Conservation (phyloP, 2,113 vertebrate genomes). For the Mobula birostris region DNA sequence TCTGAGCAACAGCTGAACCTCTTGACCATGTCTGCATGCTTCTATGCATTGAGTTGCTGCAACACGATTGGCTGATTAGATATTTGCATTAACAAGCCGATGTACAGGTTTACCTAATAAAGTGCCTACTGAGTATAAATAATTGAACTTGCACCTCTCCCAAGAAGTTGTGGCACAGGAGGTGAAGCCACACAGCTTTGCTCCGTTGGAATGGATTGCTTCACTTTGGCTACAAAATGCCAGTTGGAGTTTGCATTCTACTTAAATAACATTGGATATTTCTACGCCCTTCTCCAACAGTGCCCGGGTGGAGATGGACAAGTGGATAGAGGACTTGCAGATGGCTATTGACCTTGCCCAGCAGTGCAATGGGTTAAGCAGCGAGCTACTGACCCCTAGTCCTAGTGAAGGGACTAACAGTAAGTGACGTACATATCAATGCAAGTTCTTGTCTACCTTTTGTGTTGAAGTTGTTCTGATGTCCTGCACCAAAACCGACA, state of each 20-base stretch:
- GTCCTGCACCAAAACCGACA: neutral
- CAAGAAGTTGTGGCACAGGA: no score
- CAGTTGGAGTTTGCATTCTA: neutral
- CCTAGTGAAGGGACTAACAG: slow-evolving; percentile 67
- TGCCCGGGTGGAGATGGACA: slow-evolving; percentile 77
- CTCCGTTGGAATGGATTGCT: neutral
- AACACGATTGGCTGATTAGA: no score
- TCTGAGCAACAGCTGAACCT: no score
- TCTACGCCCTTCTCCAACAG: slow-evolving; percentile 48
- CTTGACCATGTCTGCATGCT: no score
- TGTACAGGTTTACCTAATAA: no score
- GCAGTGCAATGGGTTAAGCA: slow-evolving; percentile 67
- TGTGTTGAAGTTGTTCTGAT: neutral
- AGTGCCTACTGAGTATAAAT: neutral
- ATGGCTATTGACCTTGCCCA: slow-evolving; percentile 80
- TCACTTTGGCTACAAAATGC: neutral
- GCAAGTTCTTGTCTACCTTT: neutral
- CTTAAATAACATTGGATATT: neutral
- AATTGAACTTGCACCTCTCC: no score
- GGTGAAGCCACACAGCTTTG: neutral
- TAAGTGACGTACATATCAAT: slow-evolving; percentile 57
- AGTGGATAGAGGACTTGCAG: slow-evolving; percentile 89
- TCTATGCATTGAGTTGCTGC: no score
- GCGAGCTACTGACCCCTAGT: slow-evolving; percentile 68
- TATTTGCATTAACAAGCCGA: no score